Base-by-base conservation (phyloP, 2,888 invertebrate species). In the Selenia dentaria region DNA sequence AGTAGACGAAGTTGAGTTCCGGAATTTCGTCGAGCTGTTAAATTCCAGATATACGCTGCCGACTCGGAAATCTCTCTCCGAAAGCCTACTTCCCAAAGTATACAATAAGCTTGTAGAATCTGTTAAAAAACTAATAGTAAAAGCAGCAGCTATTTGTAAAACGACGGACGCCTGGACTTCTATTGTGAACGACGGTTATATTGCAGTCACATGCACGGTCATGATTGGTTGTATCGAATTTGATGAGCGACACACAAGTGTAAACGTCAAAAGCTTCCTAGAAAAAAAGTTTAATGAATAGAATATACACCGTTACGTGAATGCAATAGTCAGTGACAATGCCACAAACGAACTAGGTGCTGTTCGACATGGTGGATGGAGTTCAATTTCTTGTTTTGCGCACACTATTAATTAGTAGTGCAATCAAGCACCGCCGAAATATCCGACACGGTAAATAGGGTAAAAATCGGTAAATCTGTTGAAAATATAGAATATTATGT, bases 101-200 rank as follows among this genome's bases (percentile, higher is more conserved):
- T 59, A 59, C 34, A 45, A 35, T 10, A 33, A 24, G 35, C 13
- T 57, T 1, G 8, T 24, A 18, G 48, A 48, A 26, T 14, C 13
- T 6, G 31, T 13, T 6, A 32, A 32, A 10, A 16, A 1, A 2
- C 13, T 14, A 16, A 31, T 31, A 31, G 10, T 10, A 6, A 31
- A 31, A 16, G 54, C 57, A 0, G 9, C 24, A 25, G 58, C 64
- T 10, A 24, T 64, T 9, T 59, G 60, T 24, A 13, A 57, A 3
- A 62, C 61, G 1, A 57, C 55, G 0, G 63, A 61, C 32, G 53
- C 32, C 4, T 59, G 62, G 59, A 62, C 52, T 0, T 55, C 55
- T 0, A 29, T 32, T 1, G 41, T 18, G 1, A 49, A 50, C 26
- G 52, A 51, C 3, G 37, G 44, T 8, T 53, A 31, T 10, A 51